Base-by-base conservation (phyloP, 2,888 invertebrate species). In the Noctuana brunneofusca region DNA sequence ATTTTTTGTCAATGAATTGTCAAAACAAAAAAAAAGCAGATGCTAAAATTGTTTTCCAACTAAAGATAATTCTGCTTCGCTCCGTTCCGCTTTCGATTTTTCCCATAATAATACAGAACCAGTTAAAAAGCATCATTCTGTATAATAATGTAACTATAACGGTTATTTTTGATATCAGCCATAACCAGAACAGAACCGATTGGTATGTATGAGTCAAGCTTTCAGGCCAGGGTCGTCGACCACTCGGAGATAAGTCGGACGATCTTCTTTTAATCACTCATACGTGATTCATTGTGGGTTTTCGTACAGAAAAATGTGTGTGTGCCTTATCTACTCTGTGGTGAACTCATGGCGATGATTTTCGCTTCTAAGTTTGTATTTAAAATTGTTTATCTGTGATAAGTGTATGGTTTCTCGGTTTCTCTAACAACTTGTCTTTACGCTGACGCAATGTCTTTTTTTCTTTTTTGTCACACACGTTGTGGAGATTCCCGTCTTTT, bases 261-360 rank as follows among this genome's bases (percentile, higher is more conserved):
- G 60, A 54, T 60, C 60, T 60, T 54, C 60, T 60, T 60, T 60
- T 60, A 60, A 60, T 60, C 53, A 60, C 54, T 60, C 59, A 59
- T 43, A 30, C 43, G 52, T 59, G 59, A 59, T 59, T 59, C 59
- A 59, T 59, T 59, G 52, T 22, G 59, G 59, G 59, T 52, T 59
- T 56, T 43, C 30, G 41, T 41, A 43, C 59, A 53, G 59, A 43
- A 43, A 59, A 49, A 57, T 57, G 48, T 50, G 58, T 52, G 11
- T 43, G 59, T 43, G 49, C 49, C 24, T 24, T 55, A 55, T 55
- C 55, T 55, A 18, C 32, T 20, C 41, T 18, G 14, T 16, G 16
- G 18, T 41, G 41, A n/a, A 8, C 41, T 41, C 14, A 11, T 20
- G 11, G 11, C 9, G 18, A 18, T 16, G 18, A 3, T 20, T 11